Evolutionary conservation across 2,888 invertebrate species (phyloP).

Genomic region (Netelia virgata): DNA sequence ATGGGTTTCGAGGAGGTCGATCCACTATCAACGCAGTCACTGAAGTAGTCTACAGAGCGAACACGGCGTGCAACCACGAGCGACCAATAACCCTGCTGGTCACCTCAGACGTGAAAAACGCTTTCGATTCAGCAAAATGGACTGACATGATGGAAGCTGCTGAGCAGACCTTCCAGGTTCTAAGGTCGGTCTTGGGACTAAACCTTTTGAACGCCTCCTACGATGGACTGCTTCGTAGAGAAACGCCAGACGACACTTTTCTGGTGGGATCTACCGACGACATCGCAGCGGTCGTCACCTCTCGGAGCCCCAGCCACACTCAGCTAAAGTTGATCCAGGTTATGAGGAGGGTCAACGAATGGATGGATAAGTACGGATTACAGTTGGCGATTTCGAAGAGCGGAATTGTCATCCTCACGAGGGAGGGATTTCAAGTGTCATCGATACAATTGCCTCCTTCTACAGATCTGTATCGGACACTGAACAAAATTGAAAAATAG

Average conservation of each 20-base stretch:
- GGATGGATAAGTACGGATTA: slow-evolving; percentile 10
- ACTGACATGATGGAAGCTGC: background rate
- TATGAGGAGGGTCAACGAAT: background rate
- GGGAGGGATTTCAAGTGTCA: slow-evolving; percentile 10
- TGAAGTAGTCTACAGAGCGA: background rate
- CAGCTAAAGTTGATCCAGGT: background rate
- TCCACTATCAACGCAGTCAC: background rate
- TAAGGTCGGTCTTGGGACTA: background rate
- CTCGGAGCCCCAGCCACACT: background rate
- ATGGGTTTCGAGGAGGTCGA: background rate
- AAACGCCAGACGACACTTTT: background rate
- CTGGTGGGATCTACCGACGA: slow-evolving; percentile 18
- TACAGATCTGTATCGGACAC: too few species aligned
- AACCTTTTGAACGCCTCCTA: slow-evolving; percentile 18
- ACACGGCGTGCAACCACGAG: too few species aligned
- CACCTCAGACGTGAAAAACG: too few species aligned
- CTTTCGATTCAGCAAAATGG: background rate
- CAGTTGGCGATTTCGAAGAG: background rate
- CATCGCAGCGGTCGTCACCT: slow-evolving; percentile 8
- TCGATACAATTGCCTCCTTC: too few species aligned
- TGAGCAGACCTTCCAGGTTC: background rate
- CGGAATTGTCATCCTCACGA: slow-evolving; percentile 21
- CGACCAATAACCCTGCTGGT: too few species aligned
- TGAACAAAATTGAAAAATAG: too few species aligned
- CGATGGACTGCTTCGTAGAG: slow-evolving; percentile 3